Percentiles rank a stretch among this genome's conserved stretches.
Evolutionary conservation across 35 echinoderm and acorn worm genomes (phyloP).

Genomic region (Heliocidaris tuberculata): DNA sequence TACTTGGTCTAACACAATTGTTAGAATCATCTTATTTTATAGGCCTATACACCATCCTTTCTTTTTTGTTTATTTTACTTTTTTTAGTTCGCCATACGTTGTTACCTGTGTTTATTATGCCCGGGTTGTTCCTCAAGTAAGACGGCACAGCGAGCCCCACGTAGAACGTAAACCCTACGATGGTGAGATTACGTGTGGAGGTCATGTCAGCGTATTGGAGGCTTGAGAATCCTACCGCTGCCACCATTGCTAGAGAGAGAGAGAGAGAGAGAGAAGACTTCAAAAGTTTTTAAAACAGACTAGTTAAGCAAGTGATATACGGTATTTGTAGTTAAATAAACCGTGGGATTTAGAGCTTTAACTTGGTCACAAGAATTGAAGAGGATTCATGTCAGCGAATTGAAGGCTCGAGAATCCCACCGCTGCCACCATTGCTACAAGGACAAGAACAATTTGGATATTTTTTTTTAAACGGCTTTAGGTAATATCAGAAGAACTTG

Average conservation of each 20-base stretch:
- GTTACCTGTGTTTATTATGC: conserved; percentile 49
- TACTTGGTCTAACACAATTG: not conserved
- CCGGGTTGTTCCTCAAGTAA: conserved; percentile 55
- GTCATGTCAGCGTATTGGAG: conserved; percentile 86
- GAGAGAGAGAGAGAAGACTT: not conserved
- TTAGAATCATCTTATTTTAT: not conserved
- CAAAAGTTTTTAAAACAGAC: not conserved
- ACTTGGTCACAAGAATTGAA: not conserved
- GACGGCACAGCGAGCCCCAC: conserved; percentile 72
- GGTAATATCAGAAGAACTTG: too few species aligned
- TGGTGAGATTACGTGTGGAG: conserved; percentile 79
- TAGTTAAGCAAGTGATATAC: not conserved
- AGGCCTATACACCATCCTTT: not conserved
- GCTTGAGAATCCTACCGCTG: conserved; percentile 89
- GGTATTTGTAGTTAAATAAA: not conserved
- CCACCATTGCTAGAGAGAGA: conserved; percentile 67
- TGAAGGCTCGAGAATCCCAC: too few species aligned
- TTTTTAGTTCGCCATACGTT: not conserved
- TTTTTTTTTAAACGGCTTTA: too few species aligned
- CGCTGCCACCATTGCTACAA: too few species aligned
- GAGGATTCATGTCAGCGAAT: too few species aligned
- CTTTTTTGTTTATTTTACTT: not conserved
- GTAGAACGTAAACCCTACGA: conserved; percentile 76
- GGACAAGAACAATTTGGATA: too few species aligned
- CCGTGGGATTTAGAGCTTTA: not conserved